phyloP scores from a whole-genome alignment of 53 echinoderm and acorn worm genomes.

The Paracentrotus lividus region DNA sequence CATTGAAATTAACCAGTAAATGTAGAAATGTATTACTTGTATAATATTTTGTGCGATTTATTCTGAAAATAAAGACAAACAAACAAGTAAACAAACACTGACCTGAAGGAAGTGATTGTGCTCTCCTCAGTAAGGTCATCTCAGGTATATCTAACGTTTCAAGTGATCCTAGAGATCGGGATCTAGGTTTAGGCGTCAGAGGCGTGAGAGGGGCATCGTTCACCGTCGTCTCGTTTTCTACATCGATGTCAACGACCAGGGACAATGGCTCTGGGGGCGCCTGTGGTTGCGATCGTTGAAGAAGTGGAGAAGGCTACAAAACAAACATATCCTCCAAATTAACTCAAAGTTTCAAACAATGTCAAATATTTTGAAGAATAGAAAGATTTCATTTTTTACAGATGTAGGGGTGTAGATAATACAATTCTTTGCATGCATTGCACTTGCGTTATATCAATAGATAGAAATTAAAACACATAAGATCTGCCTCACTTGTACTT shows the following conservation, averaged over 20 bases:
- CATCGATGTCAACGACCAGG: conserved; percentile 52
- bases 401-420: too few relatives aligned
- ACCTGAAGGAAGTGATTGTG: conserved; percentile 59
- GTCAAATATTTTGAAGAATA: too few relatives aligned
- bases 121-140: conserved; percentile 5
- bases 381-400: too few relatives aligned
- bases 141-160: conserved; percentile 34
- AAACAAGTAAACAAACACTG: too few relatives aligned
- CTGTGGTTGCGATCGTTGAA: background rate
- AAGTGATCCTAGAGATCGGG: conserved; percentile 31
- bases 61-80: too few relatives aligned
- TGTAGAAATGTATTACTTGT: too few relatives aligned
- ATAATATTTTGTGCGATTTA: background rate
- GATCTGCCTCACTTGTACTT: too few relatives aligned
- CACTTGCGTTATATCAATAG: too few relatives aligned
- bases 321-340: background rate
- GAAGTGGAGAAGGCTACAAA: conserved; percentile 42
- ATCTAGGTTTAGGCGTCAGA: background rate
- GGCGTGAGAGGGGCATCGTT: background rate
- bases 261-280: background rate
- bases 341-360: too few relatives aligned
- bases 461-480: too few relatives aligned
- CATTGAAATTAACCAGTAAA: too few relatives aligned
- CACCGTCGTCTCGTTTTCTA: background rate
- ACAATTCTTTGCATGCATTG: too few relatives aligned